These are phyloP conservation scores for Tiliqua scincoides DNA, from an alignment of 2,113 vertebrate genomes.

Conservation along the genomic window DNA sequence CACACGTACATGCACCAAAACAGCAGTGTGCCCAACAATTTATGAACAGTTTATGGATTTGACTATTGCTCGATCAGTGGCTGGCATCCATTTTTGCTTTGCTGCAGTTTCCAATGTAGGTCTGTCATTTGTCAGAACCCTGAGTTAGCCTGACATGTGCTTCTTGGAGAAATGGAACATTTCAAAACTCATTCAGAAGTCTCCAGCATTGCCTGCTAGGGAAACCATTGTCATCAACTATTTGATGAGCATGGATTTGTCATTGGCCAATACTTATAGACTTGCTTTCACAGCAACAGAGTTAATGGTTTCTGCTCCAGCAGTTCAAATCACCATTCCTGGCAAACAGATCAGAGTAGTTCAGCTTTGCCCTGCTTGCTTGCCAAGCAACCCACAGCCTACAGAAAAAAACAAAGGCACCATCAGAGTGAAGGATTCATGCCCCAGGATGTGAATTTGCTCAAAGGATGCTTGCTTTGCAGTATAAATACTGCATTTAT, in stretches of 20 bases:
- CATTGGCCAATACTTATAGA: background rate
- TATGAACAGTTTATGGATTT: background rate
- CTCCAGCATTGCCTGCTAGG: background rate
- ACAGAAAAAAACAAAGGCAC: background rate
- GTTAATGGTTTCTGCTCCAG: background rate
- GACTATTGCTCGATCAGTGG: background rate
- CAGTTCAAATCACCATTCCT: background rate
- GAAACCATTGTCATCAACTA: background rate
- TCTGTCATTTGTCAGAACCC: background rate
- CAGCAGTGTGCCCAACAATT: background rate
- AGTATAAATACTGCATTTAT: background rate
- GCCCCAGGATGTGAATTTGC: background rate
- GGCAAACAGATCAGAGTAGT: background rate
- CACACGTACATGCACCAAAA: background rate
- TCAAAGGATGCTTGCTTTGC: background rate
- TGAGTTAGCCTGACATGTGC: background rate
- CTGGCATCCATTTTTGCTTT: conserved; percentile 9
- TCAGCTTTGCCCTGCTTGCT: background rate
- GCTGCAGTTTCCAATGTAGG: background rate
- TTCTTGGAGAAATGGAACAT: background rate
- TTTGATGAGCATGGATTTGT: background rate
- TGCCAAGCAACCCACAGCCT: background rate
- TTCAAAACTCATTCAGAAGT: fast-evolving
- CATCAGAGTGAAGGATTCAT: background rate
- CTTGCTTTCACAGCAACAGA: background rate